Base-by-base conservation (phyloP, 2,797 vertebrate species). In the Tamandua tetradactyla region DNA sequence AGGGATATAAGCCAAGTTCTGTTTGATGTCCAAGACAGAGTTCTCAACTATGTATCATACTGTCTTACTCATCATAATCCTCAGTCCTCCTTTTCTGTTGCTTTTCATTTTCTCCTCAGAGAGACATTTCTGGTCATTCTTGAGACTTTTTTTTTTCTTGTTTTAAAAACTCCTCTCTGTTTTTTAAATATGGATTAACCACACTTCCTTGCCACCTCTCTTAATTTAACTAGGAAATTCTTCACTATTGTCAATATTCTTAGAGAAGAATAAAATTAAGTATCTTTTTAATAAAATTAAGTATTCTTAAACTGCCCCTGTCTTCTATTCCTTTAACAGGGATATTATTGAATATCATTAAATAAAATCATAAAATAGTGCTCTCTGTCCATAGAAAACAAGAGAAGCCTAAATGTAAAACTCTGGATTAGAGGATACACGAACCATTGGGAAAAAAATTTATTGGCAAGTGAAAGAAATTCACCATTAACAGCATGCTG, bases 391-490 rank as follows among this genome's bases (percentile, higher is more conserved):
- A 1, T 27, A 75, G 55, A 84, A 93, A 47, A 40, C 47, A 84
- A 84, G 22, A 86, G 35, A 95, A 86, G 27, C 30, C 23, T 89
- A 92, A 78, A 76, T 93, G n/a, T 85, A 93, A 92, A 68, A 96
- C 55, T 95, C 22, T 93, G 75, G n/a, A 91, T 94, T 96, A 85
- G n/a, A 4, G 37, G 72, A 75, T 93, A 2, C 44, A 94, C 47
- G 92, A 84, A 95, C 93, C 66, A 89, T 95, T 87, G 92, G 92
- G 47, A 95, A 95, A 94, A 61, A 93, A 91, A 96, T 94, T 92
- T 96, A 78, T 97, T 93, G 85, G 78, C 94, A 94, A 96, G 85
- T 97, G 87, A 95, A 96, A 93, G 90, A 93, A 95, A 96, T 94
- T 95, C 84, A 55, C 90, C 10, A 7, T 92, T 95, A 87, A 44